Conservation (phyloP, 2,797 vertebrate species). For the Heterohyrax brucei region DNA sequence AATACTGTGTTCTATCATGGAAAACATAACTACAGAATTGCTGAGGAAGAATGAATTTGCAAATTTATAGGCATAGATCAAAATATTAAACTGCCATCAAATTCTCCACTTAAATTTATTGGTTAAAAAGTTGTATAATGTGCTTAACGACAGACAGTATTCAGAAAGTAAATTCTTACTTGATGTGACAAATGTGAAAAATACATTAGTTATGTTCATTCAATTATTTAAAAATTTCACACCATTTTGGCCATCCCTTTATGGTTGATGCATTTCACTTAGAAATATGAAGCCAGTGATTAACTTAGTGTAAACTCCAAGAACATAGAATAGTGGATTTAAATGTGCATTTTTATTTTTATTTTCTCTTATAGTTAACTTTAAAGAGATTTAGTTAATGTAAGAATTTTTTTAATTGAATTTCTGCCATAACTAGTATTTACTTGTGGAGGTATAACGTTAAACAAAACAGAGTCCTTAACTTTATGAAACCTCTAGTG, state of each 20-base stretch:
- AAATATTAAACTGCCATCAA: slow-evolving; percentile 18
- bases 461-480: neutral
- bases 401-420: neutral
- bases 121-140: slow-evolving; percentile 24
- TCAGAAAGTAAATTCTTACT: slow-evolving; percentile 60
- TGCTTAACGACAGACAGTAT: neutral
- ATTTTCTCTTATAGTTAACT: slow-evolving; percentile 17
- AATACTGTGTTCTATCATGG: slow-evolving; percentile 10
- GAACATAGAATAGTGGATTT: neutral
- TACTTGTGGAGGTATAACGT: neutral
- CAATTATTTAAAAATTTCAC: slow-evolving; percentile 38
- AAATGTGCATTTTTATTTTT: slow-evolving; percentile 24
- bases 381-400: slow-evolving; percentile 21
- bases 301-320: neutral
- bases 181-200: slow-evolving; percentile 58
- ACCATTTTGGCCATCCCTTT: neutral
- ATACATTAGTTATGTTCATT: slow-evolving; percentile 21
- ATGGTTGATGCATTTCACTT: neutral
- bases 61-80: slow-evolving; percentile 25
- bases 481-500: neutral
- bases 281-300: neutral
- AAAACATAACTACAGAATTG: neutral
- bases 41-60: slow-evolving; percentile 15
- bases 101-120: slow-evolving; percentile 63
- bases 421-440: neutral